These are phyloP conservation scores for Zhuqinia jingwanae DNA, from an alignment of 2,888 invertebrate genomes.

Conservation along the genomic window DNA sequence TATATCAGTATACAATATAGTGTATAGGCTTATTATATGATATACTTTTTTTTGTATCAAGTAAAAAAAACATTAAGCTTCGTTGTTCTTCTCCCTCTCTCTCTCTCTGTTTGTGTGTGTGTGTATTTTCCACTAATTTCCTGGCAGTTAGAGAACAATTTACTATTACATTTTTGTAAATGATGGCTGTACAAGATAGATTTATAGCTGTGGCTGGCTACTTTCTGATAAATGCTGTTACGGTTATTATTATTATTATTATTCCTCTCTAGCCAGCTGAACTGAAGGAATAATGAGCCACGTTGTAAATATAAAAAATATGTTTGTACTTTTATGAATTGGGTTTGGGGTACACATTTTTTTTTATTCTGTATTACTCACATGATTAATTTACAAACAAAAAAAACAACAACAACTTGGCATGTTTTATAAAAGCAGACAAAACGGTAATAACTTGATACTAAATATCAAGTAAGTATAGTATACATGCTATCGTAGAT, in stretches of 20 bases:
- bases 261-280: too few relatives aligned
- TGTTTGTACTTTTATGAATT: constrained; percentile 19
- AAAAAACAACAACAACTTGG: too few relatives aligned
- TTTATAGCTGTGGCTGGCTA: constrained; percentile 65
- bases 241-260: constrained; percentile 42
- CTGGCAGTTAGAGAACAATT: constrained; percentile 68
- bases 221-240: constrained; percentile 66
- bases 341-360: constrained; percentile 26
- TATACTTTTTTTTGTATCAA: neutral
- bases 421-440: too few relatives aligned
- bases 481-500: neutral
- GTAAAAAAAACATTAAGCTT: constrained; percentile 30
- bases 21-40: too few relatives aligned
- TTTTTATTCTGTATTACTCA: neutral
- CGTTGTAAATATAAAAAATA: neutral
- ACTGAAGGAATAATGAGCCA: neutral
- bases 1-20: too few relatives aligned
- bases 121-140: constrained; percentile 68
- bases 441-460: too few relatives aligned
- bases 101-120: too few relatives aligned
- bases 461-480: too few relatives aligned
- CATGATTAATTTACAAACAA: neutral
- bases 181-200: constrained; percentile 65
- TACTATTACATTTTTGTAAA: constrained; percentile 68
- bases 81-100: constrained; percentile 23